Evolutionary conservation across 1,140 invertebrate species (phyloP), one percentile per base, ranked within the genome.

Genomic region (Brachionus manjavacas): DNA sequence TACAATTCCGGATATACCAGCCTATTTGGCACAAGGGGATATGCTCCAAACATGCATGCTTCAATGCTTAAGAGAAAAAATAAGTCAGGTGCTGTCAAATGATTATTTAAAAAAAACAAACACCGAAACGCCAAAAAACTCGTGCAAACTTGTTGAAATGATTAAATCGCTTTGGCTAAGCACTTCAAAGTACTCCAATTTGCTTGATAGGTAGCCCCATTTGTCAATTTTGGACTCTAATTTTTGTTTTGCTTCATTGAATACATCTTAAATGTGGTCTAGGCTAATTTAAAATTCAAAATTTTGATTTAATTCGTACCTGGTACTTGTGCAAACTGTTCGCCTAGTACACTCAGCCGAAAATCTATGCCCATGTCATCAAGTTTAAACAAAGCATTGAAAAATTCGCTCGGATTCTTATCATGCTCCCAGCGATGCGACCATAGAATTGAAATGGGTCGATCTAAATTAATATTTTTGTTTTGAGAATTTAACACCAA

Each of bases 371-470:
- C 89, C 35, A 91, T 87, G 28, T 91, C 89, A 46, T 91, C 89
- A n/a, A 94, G 87, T 83, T 88, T 86, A 79, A 90, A 88, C 1
- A 94, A 86, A 39, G 79, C 90, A 7, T 91, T 86, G 76, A 93
- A 92, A 86, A 94, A 92, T 23, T 90, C 86, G 39, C 92, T 91
- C 9, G 93, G 93, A 88, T 92, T 91, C 88, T 94, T 94, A 87
- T 94, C 93, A 88, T 94, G 93, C 88, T 94, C 93, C 93, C 93
- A 94, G 86, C 93, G 89, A 89, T 94, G 93, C 14, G 93, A 92
- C 93, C 93, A 94, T 16, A 94, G 91, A 46, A 94, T 92, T 87
- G 92, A 92, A 14, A 94, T 87, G 85, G 86, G 88, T 86, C 78
- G 85, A 60, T 78, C 43, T 83, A 55, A 55, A 16, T n/a, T 55